Base-by-base conservation (phyloP, 2,888 invertebrate genomes). In the Nephrocerus scutellatus region DNA sequence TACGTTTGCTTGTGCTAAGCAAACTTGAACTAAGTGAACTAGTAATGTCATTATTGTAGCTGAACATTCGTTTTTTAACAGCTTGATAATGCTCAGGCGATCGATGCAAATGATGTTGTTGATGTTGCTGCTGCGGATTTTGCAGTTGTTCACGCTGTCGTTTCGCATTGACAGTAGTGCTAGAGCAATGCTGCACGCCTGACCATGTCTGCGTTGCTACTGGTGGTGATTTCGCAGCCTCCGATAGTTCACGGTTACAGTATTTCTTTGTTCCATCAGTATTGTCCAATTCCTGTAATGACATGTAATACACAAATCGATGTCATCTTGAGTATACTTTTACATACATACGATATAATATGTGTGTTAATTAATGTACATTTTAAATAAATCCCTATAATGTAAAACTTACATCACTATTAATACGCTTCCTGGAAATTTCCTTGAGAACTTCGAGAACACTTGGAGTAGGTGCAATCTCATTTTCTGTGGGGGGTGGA, bases 371-470 rank as follows among this genome's bases (percentile, higher is more conserved):
- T 16, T 21, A 10, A 15, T 24, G 13, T 34, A 16, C 31, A 23
- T 4, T 36, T 24, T 18, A 36, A 23, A 16, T 25, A 18, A n/a
- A 24, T 30, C 15, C 2, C 9, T 20, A 15, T 29, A 16, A 25
- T 12, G 10, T 15, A n/a, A n/a, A n/a, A 56, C 59, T 54, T 55
- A 67, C 73, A 48, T 62, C 69, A 26, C 69, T 66, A 49, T 72
- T 73, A 19, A 75, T 74, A 22, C 75, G 62, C 54, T 75, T 75
- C 16, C 74, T 60, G 2, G 75, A 75, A 33, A 75, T 74, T 56
- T 75, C 75, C 46, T 73, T 74, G 1, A 75, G 53, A 10, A 72
- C 75, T 53, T 75, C 75, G 22, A 75, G 54, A 5, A 75, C 74
- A 54, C 72, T 74, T 35, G 71, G 63, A 2, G 73, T 72, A 4